Conservation (phyloP, 2,113 vertebrate genomes). For the Strix uralensis region DNA sequence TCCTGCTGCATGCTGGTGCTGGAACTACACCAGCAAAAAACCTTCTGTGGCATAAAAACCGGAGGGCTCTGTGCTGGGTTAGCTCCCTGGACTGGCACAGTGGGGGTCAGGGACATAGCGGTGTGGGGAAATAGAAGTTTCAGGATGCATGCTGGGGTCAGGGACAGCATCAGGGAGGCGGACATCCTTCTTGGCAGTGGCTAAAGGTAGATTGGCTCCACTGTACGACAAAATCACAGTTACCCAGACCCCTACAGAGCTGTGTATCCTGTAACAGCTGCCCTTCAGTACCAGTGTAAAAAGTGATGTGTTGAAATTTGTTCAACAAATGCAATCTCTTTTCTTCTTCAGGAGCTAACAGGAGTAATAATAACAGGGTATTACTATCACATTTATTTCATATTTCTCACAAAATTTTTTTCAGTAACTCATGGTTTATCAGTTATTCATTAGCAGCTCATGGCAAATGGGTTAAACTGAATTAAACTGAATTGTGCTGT, state of each 20-base stretch:
- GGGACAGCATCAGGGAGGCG: background rate
- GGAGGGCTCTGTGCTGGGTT: background rate
- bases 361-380: background rate
- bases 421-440: background rate
- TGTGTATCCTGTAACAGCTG: background rate
- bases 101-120: background rate
- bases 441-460: background rate
- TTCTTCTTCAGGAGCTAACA: background rate
- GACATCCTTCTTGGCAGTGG: conserved; percentile 15
- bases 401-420: background rate
- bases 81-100: background rate
- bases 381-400: background rate
- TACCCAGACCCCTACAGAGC: background rate
- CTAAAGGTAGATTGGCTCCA: background rate
- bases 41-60: background rate
- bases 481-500: background rate
- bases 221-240: background rate
- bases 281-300: background rate
- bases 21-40: background rate
- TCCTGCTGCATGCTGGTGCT: background rate
- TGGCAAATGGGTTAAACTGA: background rate
- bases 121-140: background rate
- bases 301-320: background rate
- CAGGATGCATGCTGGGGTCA: background rate
- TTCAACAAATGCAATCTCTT: background rate